These are phyloP conservation scores for Aphelinus atriplicis DNA, from an alignment of 1,140 invertebrate species.

Conservation along the genomic window DNA sequence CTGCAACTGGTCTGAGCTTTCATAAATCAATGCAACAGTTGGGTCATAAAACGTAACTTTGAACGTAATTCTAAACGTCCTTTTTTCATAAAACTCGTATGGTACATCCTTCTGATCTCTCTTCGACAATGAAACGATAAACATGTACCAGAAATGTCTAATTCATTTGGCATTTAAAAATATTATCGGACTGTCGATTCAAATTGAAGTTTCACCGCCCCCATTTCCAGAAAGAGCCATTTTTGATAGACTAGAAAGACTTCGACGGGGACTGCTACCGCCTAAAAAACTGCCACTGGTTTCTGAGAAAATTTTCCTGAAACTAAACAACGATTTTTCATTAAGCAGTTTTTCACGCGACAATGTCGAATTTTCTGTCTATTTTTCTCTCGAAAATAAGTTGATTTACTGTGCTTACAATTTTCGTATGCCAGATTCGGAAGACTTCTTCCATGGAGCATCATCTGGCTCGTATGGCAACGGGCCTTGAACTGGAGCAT, in stretches of 20 bases:
- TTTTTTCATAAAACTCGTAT: constrained; percentile 9
- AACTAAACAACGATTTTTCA: constrained; percentile 64
- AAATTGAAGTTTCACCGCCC: constrained; percentile 46
- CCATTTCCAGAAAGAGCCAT: constrained; percentile 73
- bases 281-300: constrained; percentile 68
- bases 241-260: constrained; percentile 77
- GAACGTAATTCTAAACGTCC: constrained; percentile 17
- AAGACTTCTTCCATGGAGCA: constrained; percentile 87
- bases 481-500: constrained; percentile 93
- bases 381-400: background rate
- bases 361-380: background rate
- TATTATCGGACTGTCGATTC: no score
- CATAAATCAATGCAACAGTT: constrained; percentile 21
- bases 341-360: background rate
- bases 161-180: constrained; percentile 38
- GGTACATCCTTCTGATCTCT: background rate
- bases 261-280: constrained; percentile 74
- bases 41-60: constrained; percentile 23
- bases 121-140: background rate
- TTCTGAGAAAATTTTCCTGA: constrained; percentile 77
- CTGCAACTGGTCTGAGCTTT: constrained; percentile 26
- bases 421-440: constrained; percentile 89
- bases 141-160: constrained; percentile 23
- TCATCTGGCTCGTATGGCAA: constrained; percentile 95
- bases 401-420: constrained; percentile 78